A percentile compares a stretch with the other conserved stretches of the same genome.
These are phyloP conservation scores for Lithobates pipiens DNA, from an alignment of 2,797 vertebrate genomes.

Conservation along the genomic window DNA sequence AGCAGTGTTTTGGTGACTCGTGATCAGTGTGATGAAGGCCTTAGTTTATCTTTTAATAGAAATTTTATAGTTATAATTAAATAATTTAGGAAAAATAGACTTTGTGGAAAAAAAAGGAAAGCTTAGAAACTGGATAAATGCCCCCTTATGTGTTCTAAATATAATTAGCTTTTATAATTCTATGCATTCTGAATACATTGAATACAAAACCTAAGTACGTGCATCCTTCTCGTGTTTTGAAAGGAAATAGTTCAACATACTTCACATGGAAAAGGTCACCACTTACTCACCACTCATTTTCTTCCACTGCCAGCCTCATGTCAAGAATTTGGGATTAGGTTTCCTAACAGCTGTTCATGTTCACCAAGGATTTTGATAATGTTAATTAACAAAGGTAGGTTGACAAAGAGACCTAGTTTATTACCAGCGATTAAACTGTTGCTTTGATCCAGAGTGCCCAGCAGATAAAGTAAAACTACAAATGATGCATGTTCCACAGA, in stretches of 20 bases:
- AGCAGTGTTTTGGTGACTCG: too few relatives aligned
- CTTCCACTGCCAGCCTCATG: constrained; percentile 16
- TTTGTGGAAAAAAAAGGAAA: too few relatives aligned
- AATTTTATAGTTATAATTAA: too few relatives aligned
- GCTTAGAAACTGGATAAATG: not conserved
- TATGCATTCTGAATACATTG: too few relatives aligned
- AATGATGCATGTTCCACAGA: not conserved
- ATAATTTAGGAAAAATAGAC: too few relatives aligned
- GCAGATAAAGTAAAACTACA: too few relatives aligned
- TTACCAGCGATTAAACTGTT: too few relatives aligned
- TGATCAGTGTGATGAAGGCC: too few relatives aligned
- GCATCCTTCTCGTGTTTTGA: constrained; percentile 1
- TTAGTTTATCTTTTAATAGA: too few relatives aligned
- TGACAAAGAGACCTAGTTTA: too few relatives aligned
- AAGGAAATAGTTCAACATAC: constrained; percentile 25
- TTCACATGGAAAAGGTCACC: constrained; percentile 37
- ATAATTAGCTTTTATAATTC: not conserved
- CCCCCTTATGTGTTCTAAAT: not conserved
- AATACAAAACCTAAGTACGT: not conserved
- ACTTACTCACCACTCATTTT: not conserved
- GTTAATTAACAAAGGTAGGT: not conserved
- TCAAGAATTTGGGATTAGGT: constrained; percentile 29
- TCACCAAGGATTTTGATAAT: constrained; percentile 6
- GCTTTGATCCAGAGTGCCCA: too few relatives aligned
- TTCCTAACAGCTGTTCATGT: constrained; percentile 23